Percentiles rank a stretch among this genome's conserved stretches.
These are phyloP conservation scores for Astropecten irregularis DNA, from an alignment of 53 echinoderm and acorn worm genomes.

Conservation along the genomic window DNA sequence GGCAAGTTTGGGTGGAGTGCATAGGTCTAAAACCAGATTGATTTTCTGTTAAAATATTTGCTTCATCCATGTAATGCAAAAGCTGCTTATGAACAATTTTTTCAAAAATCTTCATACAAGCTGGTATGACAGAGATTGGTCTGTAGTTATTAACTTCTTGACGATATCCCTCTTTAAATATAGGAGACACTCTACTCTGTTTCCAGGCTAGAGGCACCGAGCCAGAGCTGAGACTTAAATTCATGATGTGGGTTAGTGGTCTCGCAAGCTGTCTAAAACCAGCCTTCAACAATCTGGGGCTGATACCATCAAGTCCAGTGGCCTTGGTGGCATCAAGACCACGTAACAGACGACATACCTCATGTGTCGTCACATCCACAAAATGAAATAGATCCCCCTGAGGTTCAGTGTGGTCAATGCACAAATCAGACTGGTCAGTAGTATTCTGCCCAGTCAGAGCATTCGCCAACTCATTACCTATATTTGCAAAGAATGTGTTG, in stretches of 20 bases:
- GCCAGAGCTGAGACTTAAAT: neutral
- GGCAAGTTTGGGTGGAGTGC: constrained; percentile 31
- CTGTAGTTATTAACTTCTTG: neutral
- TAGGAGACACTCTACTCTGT: constrained; percentile 1
- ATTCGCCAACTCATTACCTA: neutral
- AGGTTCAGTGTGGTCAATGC: neutral
- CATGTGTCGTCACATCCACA: constrained; percentile 1
- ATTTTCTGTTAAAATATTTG: constrained; percentile 13
- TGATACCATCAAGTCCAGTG: constrained; percentile 8
- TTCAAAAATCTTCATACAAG: constrained; percentile 7
- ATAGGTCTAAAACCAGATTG: constrained; percentile 47
- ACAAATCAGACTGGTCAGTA: neutral
- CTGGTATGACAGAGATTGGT: neutral
- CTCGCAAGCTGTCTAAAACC: neutral
- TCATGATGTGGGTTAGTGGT: neutral
- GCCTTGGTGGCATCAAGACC: neutral
- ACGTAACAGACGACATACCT: neutral
- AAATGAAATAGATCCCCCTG: constrained; percentile 6
- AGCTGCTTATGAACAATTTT: constrained; percentile 2
- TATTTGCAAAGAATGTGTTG: too few species aligned
- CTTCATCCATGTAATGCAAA: neutral
- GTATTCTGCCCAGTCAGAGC: neutral
- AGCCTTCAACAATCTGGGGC: neutral
- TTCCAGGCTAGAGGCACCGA: constrained; percentile 2
- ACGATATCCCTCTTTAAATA: neutral